Evolutionary conservation across 2,888 invertebrate species (phyloP).

Genomic region (Geophilus truncorum): DNA sequence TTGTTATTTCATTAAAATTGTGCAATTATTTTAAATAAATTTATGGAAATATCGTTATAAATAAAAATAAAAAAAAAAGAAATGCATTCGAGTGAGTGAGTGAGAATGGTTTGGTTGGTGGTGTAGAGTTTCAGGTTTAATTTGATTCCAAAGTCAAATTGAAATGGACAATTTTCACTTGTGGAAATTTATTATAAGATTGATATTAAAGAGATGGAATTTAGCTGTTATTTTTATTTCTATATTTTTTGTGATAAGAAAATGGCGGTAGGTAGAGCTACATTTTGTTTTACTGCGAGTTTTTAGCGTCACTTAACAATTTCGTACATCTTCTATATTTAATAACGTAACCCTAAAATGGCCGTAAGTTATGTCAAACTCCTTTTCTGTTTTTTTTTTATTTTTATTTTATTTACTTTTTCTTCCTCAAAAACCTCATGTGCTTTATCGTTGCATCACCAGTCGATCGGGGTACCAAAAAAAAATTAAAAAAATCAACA

Average conservation of each 20-base stretch:
- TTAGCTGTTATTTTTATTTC: too few relatives aligned
- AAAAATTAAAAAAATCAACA: not conserved
- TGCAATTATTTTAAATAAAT: conserved; percentile 27
- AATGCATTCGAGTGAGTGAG: not conserved
- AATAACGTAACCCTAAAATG: too few relatives aligned
- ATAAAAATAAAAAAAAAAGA: not conserved
- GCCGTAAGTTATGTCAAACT: not conserved
- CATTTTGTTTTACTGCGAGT: not conserved
- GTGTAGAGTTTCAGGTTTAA: too few relatives aligned
- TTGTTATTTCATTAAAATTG: conserved; percentile 25
- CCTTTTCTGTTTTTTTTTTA: not conserved
- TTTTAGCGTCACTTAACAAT: not conserved
- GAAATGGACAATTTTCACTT: not conserved
- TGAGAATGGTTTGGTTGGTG: not conserved
- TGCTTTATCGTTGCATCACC: conserved; percentile 24
- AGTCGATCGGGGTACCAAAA: not conserved
- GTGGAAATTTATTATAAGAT: not conserved
- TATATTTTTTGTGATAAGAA: not conserved
- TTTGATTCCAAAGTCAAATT: too few relatives aligned
- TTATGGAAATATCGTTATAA: conserved; percentile 19
- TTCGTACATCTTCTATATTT: too few relatives aligned
- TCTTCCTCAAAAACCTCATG: not conserved
- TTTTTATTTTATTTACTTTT: not conserved
- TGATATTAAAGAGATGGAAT: not conserved
- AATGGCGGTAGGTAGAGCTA: not conserved